Conservation (phyloP, 92 coral and sea anemone species). For the Paragorgia papillata region DNA sequence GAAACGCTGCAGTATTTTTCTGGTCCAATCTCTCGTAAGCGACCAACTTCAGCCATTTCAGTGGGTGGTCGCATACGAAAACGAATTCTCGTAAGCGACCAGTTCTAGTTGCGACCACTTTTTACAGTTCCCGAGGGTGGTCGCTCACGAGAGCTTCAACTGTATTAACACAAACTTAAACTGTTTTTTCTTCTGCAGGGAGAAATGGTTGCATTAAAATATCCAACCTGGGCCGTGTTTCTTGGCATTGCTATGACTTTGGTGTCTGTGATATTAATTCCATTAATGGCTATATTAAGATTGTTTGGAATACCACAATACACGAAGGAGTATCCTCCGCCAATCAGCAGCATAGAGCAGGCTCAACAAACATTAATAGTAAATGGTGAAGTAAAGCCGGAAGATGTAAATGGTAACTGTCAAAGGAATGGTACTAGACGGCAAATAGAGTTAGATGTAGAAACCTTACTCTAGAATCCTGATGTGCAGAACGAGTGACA, state of each 20-base stretch:
- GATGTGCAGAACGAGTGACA: neutral
- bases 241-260: conserved; percentile 66
- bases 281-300: conserved; percentile 71
- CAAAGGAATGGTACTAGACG: conserved; percentile 1
- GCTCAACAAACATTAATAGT: conserved; percentile 12
- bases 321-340: conserved; percentile 45
- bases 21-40: too few relatives aligned
- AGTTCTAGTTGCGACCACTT: too few relatives aligned
- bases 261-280: conserved; percentile 74
- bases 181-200: conserved; percentile 62
- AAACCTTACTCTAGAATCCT: neutral
- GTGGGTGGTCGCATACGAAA: too few relatives aligned
- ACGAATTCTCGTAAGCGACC: too few relatives aligned
- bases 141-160: too few relatives aligned
- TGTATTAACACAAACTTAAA: too few relatives aligned
- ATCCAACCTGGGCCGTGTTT: conserved; percentile 86
- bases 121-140: too few relatives aligned
- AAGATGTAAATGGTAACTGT: neutral
- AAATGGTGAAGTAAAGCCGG: neutral
- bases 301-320: conserved; percentile 59
- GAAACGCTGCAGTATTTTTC: too few relatives aligned
- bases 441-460: neutral
- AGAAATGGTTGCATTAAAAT: conserved; percentile 66
- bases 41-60: too few relatives aligned
- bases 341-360: neutral